phyloP scores from a whole-genome alignment of 2,797 vertebrate genomes.

The Denticeps clupeoides region DNA sequence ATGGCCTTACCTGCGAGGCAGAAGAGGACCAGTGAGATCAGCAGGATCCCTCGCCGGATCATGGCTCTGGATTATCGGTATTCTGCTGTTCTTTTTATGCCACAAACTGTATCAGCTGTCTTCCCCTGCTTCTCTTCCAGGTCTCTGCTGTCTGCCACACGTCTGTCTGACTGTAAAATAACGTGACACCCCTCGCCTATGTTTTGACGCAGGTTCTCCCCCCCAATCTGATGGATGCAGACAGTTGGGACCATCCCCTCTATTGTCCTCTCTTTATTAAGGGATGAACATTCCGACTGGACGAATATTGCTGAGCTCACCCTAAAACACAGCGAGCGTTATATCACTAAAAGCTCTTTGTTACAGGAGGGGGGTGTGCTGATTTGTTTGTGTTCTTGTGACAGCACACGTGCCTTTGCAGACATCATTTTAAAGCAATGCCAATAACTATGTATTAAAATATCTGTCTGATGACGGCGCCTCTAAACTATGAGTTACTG shows the following conservation, averaged over 20 bases:
- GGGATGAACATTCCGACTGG: conserved; percentile 52
- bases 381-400: neutral
- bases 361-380: neutral
- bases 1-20: conserved; percentile 29
- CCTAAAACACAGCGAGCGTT: conserved; percentile 19
- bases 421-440: no score
- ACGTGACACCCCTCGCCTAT: conserved; percentile 23
- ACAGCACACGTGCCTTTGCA: no score
- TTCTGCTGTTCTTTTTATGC: neutral
- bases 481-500: no score
- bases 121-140: neutral
- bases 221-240: no score
- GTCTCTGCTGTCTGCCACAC: neutral
- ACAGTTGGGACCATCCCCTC: neutral
- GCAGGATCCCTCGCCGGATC: conserved; percentile 23
- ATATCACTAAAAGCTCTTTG: conserved; percentile 22
- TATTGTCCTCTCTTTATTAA: conserved; percentile 44
- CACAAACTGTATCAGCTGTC: neutral
- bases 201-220: conserved; percentile 26
- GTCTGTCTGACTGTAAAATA: conserved; percentile 10
- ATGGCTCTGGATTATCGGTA: conserved; percentile 9
- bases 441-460: no score
- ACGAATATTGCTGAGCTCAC: conserved; percentile 38
- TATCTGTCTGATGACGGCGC: no score
- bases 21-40: conserved; percentile 29